phyloP scores from a whole-genome alignment of 92 coral and sea anemone genomes.

The Montipora capitata region DNA sequence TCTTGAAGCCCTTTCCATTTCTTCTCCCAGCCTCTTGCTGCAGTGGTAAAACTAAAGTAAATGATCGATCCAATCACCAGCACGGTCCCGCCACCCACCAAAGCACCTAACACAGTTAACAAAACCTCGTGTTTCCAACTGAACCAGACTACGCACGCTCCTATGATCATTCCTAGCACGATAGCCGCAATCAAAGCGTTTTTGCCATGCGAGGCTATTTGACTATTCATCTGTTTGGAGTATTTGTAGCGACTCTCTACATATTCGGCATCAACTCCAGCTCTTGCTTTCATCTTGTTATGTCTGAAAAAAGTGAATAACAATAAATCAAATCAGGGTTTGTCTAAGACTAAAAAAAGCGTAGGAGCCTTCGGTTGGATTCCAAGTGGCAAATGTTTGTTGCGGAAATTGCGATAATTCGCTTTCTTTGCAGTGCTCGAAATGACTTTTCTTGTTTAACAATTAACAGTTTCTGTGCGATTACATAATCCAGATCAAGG shows the following conservation, averaged over 20 bases:
- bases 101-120: neutral
- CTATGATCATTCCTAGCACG: slow-evolving; percentile 18
- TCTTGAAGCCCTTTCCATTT: slow-evolving; percentile 16
- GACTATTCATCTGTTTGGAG: neutral
- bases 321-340: neutral
- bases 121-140: neutral
- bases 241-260: neutral
- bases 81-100: slow-evolving; percentile 15
- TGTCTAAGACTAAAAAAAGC: neutral
- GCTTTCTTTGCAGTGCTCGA: no score
- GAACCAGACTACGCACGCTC: slow-evolving; percentile 18
- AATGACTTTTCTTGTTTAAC: no score
- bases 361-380: no score
- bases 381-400: no score
- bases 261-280: neutral
- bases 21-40: neutral
- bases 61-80: neutral
- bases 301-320: slow-evolving; percentile 7
- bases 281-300: neutral
- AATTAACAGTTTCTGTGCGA: no score
- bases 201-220: slow-evolving; percentile 17
- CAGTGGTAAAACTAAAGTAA: neutral
- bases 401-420: no score
- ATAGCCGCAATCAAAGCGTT: slow-evolving; percentile 3
- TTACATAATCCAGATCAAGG: no score